Evolutionary conservation across 1,140 invertebrate genomes (phyloP).

Genomic region (Megalonaias nervosa): DNA sequence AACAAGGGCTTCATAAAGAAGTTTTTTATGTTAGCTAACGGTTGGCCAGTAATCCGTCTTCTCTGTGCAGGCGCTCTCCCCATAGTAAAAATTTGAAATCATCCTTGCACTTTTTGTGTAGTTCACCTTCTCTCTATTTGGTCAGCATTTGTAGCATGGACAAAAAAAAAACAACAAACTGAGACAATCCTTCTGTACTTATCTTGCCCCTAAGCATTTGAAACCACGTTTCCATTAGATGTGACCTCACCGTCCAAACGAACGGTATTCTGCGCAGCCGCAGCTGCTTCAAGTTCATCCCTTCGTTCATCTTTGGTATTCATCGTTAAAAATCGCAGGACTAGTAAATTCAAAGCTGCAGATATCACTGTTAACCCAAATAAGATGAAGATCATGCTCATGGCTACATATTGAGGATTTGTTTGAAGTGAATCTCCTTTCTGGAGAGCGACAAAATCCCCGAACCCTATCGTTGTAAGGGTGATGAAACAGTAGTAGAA

Average conservation of each 20-base stretch:
- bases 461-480: slow-evolving; percentile 93
- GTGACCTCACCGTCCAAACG: slow-evolving; percentile 93
- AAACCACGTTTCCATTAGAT: slow-evolving; percentile 75
- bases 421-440: slow-evolving; percentile 95
- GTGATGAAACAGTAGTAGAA: slow-evolving; percentile 99
- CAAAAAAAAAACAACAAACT: slow-evolving; percentile 89
- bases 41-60: slow-evolving; percentile 17
- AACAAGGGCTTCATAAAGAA: slow-evolving; percentile 9
- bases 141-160: slow-evolving; percentile 78
- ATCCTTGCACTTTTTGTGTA: not conserved
- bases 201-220: slow-evolving; percentile 63
- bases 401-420: slow-evolving; percentile 98
- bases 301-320: slow-evolving; percentile 95
- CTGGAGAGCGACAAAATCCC: slow-evolving; percentile 81
- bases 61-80: slow-evolving; percentile 9
- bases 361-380: slow-evolving; percentile 99
- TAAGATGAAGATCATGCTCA: slow-evolving; percentile 98
- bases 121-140: slow-evolving; percentile 7
- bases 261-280: slow-evolving; percentile 80
- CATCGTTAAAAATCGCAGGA: slow-evolving; percentile 99
- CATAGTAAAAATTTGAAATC: slow-evolving; percentile 5
- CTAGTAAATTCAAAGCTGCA: slow-evolving; percentile 97
- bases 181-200: slow-evolving; percentile 79
- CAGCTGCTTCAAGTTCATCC: slow-evolving; percentile 87
- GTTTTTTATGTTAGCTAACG: slow-evolving; percentile 8